Conservation (phyloP, 1,140 invertebrate genomes). For the Hyposmocoma kahamanoa region DNA sequence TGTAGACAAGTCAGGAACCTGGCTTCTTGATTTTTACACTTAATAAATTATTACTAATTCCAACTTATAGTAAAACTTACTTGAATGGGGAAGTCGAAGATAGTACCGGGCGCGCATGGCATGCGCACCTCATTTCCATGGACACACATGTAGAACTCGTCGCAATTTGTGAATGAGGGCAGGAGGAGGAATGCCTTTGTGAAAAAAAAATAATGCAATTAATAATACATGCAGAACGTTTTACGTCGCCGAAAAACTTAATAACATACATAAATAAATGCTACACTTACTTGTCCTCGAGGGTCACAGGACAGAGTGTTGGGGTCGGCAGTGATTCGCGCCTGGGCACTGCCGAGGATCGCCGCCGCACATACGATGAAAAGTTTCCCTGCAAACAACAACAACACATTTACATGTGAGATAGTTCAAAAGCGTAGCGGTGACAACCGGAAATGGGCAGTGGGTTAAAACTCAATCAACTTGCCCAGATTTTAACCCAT, state of each 20-base stretch:
- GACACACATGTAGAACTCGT: slow-evolving; percentile 74
- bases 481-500: too few species aligned
- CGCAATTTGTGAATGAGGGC: slow-evolving; percentile 70
- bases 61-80: too few species aligned
- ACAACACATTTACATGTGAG: too few species aligned
- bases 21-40: too few species aligned
- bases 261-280: background rate
- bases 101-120: slow-evolving; percentile 55
- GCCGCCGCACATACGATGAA: too few species aligned
- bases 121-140: slow-evolving; percentile 62
- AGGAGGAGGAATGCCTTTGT: slow-evolving; percentile 47
- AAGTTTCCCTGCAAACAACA: too few species aligned
- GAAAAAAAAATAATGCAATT: background rate
- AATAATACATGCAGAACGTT: background rate
- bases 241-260: background rate
- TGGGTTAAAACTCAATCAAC: too few species aligned
- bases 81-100: slow-evolving; percentile 69
- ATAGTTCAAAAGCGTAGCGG: too few species aligned
- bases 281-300: slow-evolving; percentile 32
- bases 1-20: too few species aligned
- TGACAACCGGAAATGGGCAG: too few species aligned
- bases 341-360: too few species aligned
- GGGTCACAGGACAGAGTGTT: slow-evolving; percentile 50
- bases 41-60: too few species aligned
- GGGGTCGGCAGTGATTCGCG: slow-evolving; percentile 45